phyloP scores from a whole-genome alignment of 1,140 invertebrate species.

The Microplitis demolitor region DNA sequence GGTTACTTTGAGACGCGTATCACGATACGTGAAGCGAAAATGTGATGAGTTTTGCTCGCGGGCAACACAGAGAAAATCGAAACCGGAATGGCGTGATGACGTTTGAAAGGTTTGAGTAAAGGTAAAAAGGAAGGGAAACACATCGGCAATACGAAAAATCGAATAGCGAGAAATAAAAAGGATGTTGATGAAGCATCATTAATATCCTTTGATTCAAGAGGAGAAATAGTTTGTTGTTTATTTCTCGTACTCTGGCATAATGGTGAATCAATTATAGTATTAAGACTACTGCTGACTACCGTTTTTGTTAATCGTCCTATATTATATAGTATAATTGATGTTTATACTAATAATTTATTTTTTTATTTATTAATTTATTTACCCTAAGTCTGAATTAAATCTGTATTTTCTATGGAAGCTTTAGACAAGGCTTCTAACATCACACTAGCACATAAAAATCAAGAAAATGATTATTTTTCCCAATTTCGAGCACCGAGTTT shows the following conservation, averaged over 20 bases:
- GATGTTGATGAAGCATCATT: constrained; percentile 19
- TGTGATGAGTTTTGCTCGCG: neutral
- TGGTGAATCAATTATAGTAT: constrained; percentile 35
- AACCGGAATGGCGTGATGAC: neutral
- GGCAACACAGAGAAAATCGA: neutral
- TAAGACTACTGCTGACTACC: neutral
- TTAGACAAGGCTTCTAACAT: no score
- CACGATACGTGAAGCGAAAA: neutral
- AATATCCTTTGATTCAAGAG: constrained; percentile 31
- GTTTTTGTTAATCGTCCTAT: constrained; percentile 28
- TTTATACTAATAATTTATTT: no score
- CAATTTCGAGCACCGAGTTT: no score
- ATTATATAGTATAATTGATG: neutral
- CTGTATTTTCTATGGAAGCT: no score
- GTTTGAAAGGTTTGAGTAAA: neutral
- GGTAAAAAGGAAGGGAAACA: no score
- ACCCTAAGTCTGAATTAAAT: no score
- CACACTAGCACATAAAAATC: no score
- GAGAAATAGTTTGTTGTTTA: constrained; percentile 31
- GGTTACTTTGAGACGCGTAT: neutral
- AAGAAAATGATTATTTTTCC: no score
- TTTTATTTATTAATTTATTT: no score
- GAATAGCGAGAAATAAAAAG: neutral
- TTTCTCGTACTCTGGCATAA: constrained; percentile 40
- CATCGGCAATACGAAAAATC: neutral